phyloP scores from a whole-genome alignment of 2,113 vertebrate genomes.

The Tragulus kanchil region DNA sequence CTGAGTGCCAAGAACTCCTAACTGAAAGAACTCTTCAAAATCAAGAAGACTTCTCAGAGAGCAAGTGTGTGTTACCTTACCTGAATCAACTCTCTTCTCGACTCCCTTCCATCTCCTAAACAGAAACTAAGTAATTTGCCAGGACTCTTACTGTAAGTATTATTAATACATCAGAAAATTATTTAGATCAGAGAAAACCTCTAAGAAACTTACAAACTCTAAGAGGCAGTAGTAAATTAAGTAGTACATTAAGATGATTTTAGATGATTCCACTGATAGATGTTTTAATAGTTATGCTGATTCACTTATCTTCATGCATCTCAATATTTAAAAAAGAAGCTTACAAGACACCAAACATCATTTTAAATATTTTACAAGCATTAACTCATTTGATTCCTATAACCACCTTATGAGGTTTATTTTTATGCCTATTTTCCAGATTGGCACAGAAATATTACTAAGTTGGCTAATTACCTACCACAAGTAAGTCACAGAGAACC shows the following conservation, averaged over 20 bases:
- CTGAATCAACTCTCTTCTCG: neutral
- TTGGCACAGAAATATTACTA: neutral
- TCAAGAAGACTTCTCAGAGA: neutral
- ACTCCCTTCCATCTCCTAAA: neutral
- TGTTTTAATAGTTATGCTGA: neutral
- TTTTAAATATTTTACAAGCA: neutral
- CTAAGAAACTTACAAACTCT: neutral
- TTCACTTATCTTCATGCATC: neutral
- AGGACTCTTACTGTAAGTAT: neutral
- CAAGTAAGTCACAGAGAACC: neutral
- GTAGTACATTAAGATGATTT: neutral
- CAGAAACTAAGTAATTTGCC: neutral
- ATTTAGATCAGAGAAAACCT: neutral
- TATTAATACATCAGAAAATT: neutral
- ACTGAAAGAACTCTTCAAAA: neutral
- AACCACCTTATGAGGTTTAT: neutral
- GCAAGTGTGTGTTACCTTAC: neutral
- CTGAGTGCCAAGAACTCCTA: neutral
- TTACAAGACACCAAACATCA: neutral
- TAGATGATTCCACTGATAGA: neutral
- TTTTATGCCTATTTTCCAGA: neutral
- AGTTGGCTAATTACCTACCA: neutral
- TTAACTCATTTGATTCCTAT: conserved; percentile 22
- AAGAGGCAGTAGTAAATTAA: neutral
- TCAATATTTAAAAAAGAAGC: neutral